Base-by-base conservation (phyloP, 1,140 invertebrate species). In the Calephelis virginiensis region DNA sequence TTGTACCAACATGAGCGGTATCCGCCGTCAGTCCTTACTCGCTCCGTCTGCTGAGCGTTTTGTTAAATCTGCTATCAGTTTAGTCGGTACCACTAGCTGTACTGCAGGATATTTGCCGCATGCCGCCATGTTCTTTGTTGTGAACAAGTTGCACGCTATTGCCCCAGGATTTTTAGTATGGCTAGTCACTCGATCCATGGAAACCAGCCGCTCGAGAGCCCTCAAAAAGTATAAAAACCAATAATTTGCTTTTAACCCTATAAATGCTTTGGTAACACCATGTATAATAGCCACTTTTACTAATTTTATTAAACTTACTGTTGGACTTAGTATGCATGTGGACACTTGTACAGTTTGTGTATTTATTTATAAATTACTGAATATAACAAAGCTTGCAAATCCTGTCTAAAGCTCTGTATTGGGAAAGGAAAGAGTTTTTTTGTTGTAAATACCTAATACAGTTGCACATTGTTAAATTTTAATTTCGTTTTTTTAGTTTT, bases 1-100 rank as follows among this genome's bases (percentile, higher is more conserved):
- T 0, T 96, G 97, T 6, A 85, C 97, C 0, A 98, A 98, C 75
- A 97, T 99, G 97, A 96, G 96, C n/a, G 96, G 96, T 78, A 96
- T 98, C 64, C 94, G 94, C 46, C 94, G 94, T 70, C 90, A 96
- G 12, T 95, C 94, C 2, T 93, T 96, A 83, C 95, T 97, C 91
- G 95, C 95, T 10, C 98, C 97, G 0, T 94, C 94, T 0, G 94
- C 97, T 0, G 92, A 94, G 3, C 93, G 92, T 9, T 99, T 95
- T 90, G 97, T 98, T 5, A 92, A 93, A 63, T 93, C 94, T 0
- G 95, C 97, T 0, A 86, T 99, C 11, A 94, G 93, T 69, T 96
- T 96, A n/a, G 92, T 97, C 28, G 97, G 97, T 12, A 93, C 97
- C 56, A 93, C 95, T 70, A 90, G 91, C 3, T 89, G 92, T 50